These are phyloP conservation scores for Ramphastos sulfuratus DNA, from an alignment of 2,113 vertebrate species.

Conservation along the genomic window DNA sequence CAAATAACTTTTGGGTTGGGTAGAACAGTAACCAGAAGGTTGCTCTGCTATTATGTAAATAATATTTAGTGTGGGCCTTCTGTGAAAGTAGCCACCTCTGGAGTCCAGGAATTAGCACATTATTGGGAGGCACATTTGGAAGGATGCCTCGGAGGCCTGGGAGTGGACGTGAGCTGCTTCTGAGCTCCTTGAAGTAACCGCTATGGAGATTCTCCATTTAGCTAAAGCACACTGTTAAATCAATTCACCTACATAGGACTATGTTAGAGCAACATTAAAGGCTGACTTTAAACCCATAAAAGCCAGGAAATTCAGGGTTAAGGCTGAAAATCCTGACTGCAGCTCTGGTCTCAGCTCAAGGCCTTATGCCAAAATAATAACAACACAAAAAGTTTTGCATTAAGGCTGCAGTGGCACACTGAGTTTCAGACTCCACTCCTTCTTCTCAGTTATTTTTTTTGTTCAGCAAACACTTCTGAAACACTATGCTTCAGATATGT, in stretches of 20 bases:
- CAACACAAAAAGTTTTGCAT: background rate
- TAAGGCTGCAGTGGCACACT: background rate
- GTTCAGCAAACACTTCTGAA: background rate
- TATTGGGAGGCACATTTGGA: background rate
- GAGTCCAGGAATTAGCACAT: background rate
- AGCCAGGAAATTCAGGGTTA: slow-evolving; percentile 19
- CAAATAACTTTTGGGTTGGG: background rate
- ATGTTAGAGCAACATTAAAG: background rate
- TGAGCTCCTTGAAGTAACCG: background rate
- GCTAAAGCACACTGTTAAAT: slow-evolving; percentile 27
- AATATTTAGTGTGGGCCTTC: background rate
- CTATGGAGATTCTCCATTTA: background rate
- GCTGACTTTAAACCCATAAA: slow-evolving; percentile 6
- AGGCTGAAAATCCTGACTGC: slow-evolving; percentile 33
- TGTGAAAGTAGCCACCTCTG: background rate
- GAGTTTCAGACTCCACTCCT: background rate
- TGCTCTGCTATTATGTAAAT: background rate
- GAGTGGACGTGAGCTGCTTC: background rate
- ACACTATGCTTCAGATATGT: background rate
- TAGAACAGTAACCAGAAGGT: background rate
- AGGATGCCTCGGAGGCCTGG: background rate
- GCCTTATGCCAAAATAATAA: background rate
- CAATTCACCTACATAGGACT: background rate
- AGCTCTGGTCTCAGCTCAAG: background rate
- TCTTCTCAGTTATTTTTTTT: background rate